Percentiles rank a stretch among this genome's conserved stretches.
Evolutionary conservation across 2,888 invertebrate genomes (phyloP).

Genomic region (Acanthosepion pharaonis): DNA sequence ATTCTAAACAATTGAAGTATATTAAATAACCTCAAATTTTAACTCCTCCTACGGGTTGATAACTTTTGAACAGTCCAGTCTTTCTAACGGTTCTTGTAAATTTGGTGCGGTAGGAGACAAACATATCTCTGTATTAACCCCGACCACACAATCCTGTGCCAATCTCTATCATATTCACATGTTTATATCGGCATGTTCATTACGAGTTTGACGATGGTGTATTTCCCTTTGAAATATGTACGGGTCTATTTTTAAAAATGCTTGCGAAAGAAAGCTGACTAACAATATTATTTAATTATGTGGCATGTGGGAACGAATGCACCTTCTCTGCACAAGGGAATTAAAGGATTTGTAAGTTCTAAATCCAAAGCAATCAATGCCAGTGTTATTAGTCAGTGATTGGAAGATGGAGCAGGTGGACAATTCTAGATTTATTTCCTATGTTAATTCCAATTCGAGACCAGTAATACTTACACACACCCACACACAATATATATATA

Average conservation of each 20-base stretch:
- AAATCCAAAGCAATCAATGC: not conserved
- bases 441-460: not conserved
- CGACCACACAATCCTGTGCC: too few species aligned
- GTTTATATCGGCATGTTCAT: too few species aligned
- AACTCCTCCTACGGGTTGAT: too few species aligned
- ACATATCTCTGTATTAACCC: too few species aligned
- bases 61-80: too few species aligned
- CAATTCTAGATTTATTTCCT: not conserved
- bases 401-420: not conserved
- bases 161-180: too few species aligned
- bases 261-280: not conserved
- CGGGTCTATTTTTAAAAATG: not conserved
- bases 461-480: not conserved
- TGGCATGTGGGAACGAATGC: not conserved
- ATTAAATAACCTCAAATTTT: too few species aligned
- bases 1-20: too few species aligned
- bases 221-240: not conserved
- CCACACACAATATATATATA: too few species aligned
- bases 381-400: not conserved
- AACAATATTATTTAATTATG: not conserved
- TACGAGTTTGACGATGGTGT: too few species aligned
- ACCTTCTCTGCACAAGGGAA: not conserved
- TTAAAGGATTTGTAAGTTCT: not conserved
- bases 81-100: too few species aligned
- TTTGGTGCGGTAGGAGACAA: too few species aligned